A percentile compares a stretch with the other conserved stretches of the same genome.
Conservation (phyloP, 2,113 vertebrate species). For the Callorhinus ursinus region DNA sequence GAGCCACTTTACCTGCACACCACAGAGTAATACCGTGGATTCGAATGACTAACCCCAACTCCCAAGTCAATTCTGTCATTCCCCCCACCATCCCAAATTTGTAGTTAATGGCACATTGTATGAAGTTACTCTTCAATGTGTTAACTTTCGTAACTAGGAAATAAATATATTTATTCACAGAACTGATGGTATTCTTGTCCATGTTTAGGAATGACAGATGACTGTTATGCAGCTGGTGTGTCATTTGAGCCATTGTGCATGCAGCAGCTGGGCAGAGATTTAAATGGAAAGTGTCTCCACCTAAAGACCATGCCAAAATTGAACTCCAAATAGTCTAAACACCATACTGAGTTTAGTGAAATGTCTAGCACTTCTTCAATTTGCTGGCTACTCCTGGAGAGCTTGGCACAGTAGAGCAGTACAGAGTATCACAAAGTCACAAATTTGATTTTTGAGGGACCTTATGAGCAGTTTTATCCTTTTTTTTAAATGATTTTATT, state of each 20-base stretch:
- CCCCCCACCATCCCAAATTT: not conserved
- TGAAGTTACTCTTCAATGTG: not conserved
- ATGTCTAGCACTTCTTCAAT: conserved; percentile 37
- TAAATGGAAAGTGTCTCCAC: conserved; percentile 47
- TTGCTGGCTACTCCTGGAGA: not conserved
- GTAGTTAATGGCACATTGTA: not conserved
- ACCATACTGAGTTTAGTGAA: conserved; percentile 16
- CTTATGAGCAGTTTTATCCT: not conserved
- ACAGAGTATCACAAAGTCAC: not conserved
- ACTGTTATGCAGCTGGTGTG: not conserved
- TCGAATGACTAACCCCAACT: not conserved
- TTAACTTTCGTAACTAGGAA: not conserved
- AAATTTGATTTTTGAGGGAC: not conserved
- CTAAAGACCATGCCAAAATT: conserved; percentile 45
- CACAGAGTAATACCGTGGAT: not conserved
- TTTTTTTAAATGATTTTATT: not conserved
- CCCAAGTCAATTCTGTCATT: not conserved
- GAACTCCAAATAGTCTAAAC: conserved; percentile 46
- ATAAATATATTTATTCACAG: conserved; percentile 48
- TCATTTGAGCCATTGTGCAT: not conserved
- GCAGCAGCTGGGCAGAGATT: conserved; percentile 32
- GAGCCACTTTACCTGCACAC: not conserved
- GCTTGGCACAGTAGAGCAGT: not conserved
- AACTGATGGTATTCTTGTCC: not conserved
- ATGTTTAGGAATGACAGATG: conserved; percentile 33